Percentiles rank a stretch among this genome's conserved stretches.
phyloP scores from a whole-genome alignment of 2,113 vertebrate species.

The Aix galericulata region DNA sequence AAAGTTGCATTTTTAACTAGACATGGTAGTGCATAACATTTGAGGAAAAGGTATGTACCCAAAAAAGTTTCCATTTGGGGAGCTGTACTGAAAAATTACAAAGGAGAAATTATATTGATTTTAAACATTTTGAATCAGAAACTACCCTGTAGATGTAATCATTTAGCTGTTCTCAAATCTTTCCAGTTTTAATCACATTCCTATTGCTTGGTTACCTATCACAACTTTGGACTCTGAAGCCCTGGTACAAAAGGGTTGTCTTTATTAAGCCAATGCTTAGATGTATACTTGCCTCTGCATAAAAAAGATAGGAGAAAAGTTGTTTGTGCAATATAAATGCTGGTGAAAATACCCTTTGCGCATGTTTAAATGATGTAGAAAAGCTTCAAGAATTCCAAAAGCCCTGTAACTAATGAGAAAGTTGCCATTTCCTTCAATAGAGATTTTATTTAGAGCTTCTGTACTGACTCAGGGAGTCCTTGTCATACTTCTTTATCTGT shows the following conservation, averaged over 20 bases:
- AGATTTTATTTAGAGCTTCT: background rate
- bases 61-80: background rate
- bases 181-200: background rate
- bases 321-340: background rate
- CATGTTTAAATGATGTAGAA: background rate
- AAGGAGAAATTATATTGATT: background rate
- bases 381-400: background rate
- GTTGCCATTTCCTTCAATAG: background rate
- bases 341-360: background rate
- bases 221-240: background rate
- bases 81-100: background rate
- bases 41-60: background rate
- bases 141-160: background rate
- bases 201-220: background rate
- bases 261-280: background rate
- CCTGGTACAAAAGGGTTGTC: background rate
- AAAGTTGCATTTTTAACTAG: background rate
- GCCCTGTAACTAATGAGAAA: background rate
- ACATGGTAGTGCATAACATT: accelerated
- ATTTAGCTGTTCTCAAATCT: background rate
- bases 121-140: background rate
- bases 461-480: background rate
- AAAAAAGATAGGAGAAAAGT: background rate
- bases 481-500: background rate
- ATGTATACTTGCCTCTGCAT: background rate